These are phyloP conservation scores for Sorex maritimensis DNA, from an alignment of 2,797 vertebrate genomes.

Conservation along the genomic window DNA sequence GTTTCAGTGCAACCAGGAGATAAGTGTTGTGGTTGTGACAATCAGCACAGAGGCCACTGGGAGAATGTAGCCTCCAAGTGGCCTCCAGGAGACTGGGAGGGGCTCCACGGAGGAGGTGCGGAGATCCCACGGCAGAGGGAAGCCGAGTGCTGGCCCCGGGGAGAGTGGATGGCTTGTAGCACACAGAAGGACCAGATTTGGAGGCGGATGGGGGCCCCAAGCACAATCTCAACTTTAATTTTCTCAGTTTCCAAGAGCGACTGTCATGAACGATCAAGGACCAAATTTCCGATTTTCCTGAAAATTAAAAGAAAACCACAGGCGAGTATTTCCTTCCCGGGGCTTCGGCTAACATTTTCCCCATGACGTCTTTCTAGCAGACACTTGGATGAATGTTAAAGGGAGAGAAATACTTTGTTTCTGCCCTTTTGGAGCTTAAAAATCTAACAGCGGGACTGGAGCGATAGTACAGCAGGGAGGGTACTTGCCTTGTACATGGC, in stretches of 20 bases:
- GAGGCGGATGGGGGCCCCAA: background rate
- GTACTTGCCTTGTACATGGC: too few relatives aligned
- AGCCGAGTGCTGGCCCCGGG: too few relatives aligned
- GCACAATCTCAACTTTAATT: slow-evolving; percentile 46
- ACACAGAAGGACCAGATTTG: background rate
- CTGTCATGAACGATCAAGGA: slow-evolving; percentile 65
- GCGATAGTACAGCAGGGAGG: too few relatives aligned
- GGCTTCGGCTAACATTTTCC: slow-evolving; percentile 32
- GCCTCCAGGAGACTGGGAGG: background rate
- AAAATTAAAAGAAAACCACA: slow-evolving; percentile 65
- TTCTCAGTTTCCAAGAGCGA: slow-evolving; percentile 72
- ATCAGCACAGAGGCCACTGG: slow-evolving; percentile 10
- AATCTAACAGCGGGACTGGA: background rate
- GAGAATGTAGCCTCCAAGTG: background rate
- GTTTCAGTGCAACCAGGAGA: background rate
- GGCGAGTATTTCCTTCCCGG: slow-evolving; percentile 28
- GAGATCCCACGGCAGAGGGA: too few relatives aligned
- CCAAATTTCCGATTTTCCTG: slow-evolving; percentile 58
- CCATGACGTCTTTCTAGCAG: slow-evolving; percentile 4
- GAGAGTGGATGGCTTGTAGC: background rate
- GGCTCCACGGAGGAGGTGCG: background rate
- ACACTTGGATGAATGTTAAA: slow-evolving; percentile 35
- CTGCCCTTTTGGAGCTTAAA: slow-evolving; percentile 16
- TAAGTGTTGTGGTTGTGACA: slow-evolving; percentile 24
- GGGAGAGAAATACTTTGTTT: slow-evolving; percentile 51